phyloP scores from a whole-genome alignment of 2,888 invertebrate genomes.

The Phania funesta region DNA sequence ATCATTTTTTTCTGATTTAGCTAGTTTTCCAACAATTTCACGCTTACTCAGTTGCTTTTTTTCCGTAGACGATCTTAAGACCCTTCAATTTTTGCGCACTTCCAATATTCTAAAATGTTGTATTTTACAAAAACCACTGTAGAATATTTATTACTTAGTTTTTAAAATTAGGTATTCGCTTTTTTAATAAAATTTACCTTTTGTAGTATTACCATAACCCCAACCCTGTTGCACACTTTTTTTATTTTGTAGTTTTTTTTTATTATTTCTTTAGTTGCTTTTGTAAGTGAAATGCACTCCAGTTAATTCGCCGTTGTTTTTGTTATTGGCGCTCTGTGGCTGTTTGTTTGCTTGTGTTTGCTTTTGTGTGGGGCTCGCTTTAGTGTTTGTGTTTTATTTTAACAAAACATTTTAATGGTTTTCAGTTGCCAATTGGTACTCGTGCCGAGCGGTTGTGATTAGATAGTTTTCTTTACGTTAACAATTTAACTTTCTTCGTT shows the following conservation, averaged over 20 bases:
- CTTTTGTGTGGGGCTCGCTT: neutral
- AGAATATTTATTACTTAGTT: too few species aligned
- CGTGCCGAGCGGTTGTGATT: constrained; percentile 41
- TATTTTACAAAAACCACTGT: too few species aligned
- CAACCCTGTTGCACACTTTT: neutral
- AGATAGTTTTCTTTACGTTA: constrained; percentile 2
- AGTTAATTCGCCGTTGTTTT: constrained; percentile 15
- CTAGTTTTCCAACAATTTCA: too few species aligned
- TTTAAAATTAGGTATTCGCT: too few species aligned
- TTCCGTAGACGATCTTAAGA: too few species aligned
- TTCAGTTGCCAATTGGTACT: constrained; percentile 53
- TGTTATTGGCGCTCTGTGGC: neutral
- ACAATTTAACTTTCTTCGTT: constrained; percentile 26
- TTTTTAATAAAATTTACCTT: too few species aligned
- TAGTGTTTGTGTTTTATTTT: neutral
- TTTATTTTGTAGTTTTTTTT: neutral
- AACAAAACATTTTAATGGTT: neutral
- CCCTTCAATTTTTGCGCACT: too few species aligned
- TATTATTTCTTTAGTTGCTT: neutral
- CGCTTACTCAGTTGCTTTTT: too few species aligned
- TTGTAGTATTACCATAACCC: too few species aligned
- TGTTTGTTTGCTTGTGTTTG: constrained; percentile 7
- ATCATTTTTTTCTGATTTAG: too few species aligned
- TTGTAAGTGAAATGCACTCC: constrained; percentile 20
- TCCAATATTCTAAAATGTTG: too few species aligned